phyloP scores from a whole-genome alignment of 2,797 vertebrate species.

The Pangasius krempfi region DNA sequence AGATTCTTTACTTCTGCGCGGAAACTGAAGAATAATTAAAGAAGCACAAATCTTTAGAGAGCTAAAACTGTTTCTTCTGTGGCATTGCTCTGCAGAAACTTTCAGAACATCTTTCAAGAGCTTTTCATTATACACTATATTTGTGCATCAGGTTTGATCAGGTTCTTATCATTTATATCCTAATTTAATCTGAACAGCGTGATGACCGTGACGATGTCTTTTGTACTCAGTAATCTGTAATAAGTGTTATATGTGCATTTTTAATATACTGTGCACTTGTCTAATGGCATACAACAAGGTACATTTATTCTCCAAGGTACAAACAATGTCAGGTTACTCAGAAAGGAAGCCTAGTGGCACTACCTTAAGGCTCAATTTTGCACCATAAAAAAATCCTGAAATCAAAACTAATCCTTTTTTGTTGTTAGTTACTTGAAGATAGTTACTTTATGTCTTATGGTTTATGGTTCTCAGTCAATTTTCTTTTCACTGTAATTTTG shows the following conservation, averaged over 20 bases:
- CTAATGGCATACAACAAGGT: background rate
- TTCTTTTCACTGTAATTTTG: too few relatives aligned
- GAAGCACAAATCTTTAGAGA: background rate
- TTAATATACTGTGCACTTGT: background rate
- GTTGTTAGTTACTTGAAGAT: background rate
- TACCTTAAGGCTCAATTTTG: background rate
- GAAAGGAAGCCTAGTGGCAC: background rate
- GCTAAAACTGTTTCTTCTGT: background rate
- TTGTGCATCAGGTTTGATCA: background rate
- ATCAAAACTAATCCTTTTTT: background rate
- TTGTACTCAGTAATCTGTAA: background rate
- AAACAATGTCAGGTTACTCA: background rate
- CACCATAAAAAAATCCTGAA: background rate
- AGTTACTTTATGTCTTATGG: background rate
- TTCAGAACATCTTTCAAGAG: background rate
- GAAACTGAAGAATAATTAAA: background rate
- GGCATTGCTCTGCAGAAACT: background rate
- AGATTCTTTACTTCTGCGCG: background rate
- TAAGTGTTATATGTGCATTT: background rate
- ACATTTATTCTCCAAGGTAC: background rate
- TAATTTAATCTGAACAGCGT: background rate
- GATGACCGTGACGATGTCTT: background rate
- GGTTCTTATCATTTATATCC: background rate
- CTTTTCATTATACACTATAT: background rate
- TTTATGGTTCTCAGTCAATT: background rate